These are phyloP conservation scores for Brachyhypopomus occidentalis DNA, from an alignment of 2,113 vertebrate genomes.

Conservation along the genomic window DNA sequence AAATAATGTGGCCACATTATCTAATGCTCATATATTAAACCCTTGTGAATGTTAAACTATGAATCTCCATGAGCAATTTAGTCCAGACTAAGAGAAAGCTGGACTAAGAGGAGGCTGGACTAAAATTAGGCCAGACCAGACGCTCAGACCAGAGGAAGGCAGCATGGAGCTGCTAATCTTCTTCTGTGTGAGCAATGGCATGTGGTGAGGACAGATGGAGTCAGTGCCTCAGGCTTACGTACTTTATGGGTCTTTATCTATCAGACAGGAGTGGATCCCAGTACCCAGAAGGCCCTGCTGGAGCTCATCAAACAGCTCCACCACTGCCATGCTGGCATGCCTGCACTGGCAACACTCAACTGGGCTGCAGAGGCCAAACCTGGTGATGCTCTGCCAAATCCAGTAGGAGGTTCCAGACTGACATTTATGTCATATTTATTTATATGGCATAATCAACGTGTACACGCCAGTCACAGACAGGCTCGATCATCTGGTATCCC, in stretches of 20 bases:
- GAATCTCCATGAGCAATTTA: neutral
- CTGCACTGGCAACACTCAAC: conserved; percentile 12
- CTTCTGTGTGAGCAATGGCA: neutral
- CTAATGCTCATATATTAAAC: neutral
- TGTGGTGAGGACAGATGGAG: conserved; percentile 14
- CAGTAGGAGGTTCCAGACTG: neutral
- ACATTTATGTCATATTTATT: neutral
- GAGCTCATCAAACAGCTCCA: conserved; percentile 46
- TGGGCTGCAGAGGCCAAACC: neutral
- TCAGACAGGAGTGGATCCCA: conserved; percentile 41
- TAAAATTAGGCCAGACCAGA: too few relatives aligned
- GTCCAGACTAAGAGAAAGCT: neutral
- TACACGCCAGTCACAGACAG: too few relatives aligned
- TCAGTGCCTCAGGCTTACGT: conserved; percentile 15
- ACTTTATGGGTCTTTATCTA: conserved; percentile 23
- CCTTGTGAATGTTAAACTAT: neutral
- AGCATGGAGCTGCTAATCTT: too few relatives aligned
- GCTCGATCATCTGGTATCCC: neutral
- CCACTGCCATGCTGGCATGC: conserved; percentile 28
- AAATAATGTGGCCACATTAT: neutral
- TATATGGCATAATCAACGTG: too few relatives aligned
- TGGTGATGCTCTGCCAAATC: neutral
- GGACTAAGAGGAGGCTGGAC: too few relatives aligned
- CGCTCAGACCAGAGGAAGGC: too few relatives aligned
- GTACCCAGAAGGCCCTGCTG: conserved; percentile 32